Conservation (phyloP, 1,140 invertebrate genomes). For the Lasioglossum albipes region DNA sequence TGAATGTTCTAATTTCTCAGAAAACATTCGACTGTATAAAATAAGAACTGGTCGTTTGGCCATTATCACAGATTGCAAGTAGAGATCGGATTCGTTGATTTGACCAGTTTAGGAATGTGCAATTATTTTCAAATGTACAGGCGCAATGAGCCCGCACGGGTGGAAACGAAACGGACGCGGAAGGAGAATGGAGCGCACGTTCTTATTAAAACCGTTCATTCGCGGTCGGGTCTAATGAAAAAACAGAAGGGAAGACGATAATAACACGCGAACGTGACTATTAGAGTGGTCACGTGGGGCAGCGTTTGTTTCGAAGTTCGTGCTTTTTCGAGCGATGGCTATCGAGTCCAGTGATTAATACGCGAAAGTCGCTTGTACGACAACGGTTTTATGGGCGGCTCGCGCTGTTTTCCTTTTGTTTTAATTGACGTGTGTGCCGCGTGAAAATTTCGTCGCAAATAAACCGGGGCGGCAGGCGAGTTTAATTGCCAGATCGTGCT, state of each 20-base stretch:
- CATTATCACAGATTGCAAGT: no score
- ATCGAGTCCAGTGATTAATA: slow-evolving; percentile 35
- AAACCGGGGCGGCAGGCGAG: background rate
- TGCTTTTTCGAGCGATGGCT: slow-evolving; percentile 30
- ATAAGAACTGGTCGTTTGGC: no score
- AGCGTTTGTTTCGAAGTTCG: slow-evolving; percentile 21
- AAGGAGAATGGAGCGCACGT: no score
- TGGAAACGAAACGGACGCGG: background rate
- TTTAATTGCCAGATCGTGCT: background rate
- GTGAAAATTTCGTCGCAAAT: slow-evolving; percentile 1
- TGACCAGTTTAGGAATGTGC: no score
- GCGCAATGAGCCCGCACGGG: background rate
- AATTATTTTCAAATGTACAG: no score
- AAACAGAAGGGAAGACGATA: background rate
- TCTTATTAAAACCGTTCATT: slow-evolving; percentile 11
- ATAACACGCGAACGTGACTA: slow-evolving; percentile 34
- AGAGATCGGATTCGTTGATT: no score
- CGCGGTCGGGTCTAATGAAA: slow-evolving; percentile 8
- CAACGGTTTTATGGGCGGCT: slow-evolving; percentile 5
- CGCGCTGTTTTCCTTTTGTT: background rate
- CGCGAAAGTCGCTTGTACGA: slow-evolving; percentile 26
- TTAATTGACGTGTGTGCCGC: background rate
- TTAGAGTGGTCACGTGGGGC: slow-evolving; percentile 19
- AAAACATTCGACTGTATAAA: no score
- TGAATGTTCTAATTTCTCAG: no score